Evolutionary conservation across 2,888 invertebrate genomes (phyloP).

Genomic region (Pandemis heparana): DNA sequence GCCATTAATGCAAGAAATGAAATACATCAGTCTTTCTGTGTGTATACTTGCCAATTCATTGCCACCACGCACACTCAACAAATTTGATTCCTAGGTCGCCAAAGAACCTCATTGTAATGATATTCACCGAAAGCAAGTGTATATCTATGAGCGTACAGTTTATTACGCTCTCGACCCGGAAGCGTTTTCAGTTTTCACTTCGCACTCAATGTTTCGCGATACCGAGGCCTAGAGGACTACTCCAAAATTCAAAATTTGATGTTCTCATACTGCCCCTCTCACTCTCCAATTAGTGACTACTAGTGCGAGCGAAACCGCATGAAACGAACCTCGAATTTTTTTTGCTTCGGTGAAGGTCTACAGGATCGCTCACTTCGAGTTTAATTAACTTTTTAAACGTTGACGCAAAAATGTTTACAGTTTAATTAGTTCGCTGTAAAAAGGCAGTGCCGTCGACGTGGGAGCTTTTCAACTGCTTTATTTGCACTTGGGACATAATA

Average conservation of each 20-base stretch:
- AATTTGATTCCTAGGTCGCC: too few species aligned
- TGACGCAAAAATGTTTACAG: slow-evolving; percentile 49
- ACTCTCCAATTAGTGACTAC: too few species aligned
- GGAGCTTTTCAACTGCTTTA: slow-evolving; percentile 15
- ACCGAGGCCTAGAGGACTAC: background rate
- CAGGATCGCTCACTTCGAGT: slow-evolving; percentile 1
- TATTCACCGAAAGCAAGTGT: background rate
- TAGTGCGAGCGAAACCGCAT: too few species aligned
- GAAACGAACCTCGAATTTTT: too few species aligned
- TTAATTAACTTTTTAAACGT: slow-evolving; percentile 52
- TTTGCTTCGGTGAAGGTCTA: too few species aligned
- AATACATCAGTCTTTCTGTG: too few species aligned
- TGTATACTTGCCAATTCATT: too few species aligned
- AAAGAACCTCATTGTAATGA: too few species aligned
- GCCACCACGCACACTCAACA: too few species aligned
- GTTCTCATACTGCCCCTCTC: too few species aligned
- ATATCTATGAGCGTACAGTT: background rate
- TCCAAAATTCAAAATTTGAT: too few species aligned
- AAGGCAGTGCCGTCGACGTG: slow-evolving; percentile 39
- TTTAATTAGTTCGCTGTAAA: slow-evolving; percentile 53
- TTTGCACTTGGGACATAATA: slow-evolving; percentile 20
- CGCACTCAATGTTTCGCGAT: slow-evolving; percentile 1
- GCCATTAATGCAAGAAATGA: too few species aligned
- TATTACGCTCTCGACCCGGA: slow-evolving; percentile 1
- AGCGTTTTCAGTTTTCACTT: slow-evolving; percentile 4